Base-by-base conservation (phyloP, 2,113 vertebrate genomes). In the Proterorhinus semilunaris region DNA sequence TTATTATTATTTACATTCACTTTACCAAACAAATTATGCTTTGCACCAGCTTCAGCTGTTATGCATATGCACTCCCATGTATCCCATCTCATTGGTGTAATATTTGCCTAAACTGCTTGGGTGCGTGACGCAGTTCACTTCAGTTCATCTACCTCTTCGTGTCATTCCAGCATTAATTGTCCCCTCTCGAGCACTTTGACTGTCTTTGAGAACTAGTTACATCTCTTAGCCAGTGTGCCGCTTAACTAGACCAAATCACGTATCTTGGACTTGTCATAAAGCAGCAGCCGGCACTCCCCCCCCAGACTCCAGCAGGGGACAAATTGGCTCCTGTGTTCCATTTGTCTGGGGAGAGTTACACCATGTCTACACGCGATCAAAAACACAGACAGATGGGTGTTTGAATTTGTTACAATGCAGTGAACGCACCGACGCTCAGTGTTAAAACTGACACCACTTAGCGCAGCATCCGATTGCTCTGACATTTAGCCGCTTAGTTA, bases 201-300 rank as follows among this genome's bases (percentile, higher is more conserved):
- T 44, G 42, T 44, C 58, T 63, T 9, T 17, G 44, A 48, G 45
- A 63, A 63, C 43, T 47, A 63, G 61, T n/a, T 9, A 63, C 16
- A 63, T 63, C 61, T 63, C 44, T 47, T 17, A 17, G 45, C 61
- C 43, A 45, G 44, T 47, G 43, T 62, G 61, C 13, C 15, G 58
- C 61, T 63, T 47, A 47, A 63, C 61, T 16, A 17, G 45, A 63
- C 61, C 43, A 47, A 46, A 63, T 63, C 61, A 63, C 21, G 45
- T 47, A 16, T 63, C 43, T 61, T 47, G 45, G 16, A 63, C 16
- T 47, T 63, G 58, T 61, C 58, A 63, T 47, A 63, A 17, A 48
- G 61, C 61, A 63, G 61, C 61, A 63, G 61, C 45, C 43, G 15
- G 16, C 61, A 48, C 61, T 47, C 61, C 61, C 13, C 44, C 61